A percentile compares a stretch with the other conserved stretches of the same genome.
These are phyloP conservation scores for Aricia agestis DNA, from an alignment of 1,140 invertebrate genomes.

Conservation along the genomic window DNA sequence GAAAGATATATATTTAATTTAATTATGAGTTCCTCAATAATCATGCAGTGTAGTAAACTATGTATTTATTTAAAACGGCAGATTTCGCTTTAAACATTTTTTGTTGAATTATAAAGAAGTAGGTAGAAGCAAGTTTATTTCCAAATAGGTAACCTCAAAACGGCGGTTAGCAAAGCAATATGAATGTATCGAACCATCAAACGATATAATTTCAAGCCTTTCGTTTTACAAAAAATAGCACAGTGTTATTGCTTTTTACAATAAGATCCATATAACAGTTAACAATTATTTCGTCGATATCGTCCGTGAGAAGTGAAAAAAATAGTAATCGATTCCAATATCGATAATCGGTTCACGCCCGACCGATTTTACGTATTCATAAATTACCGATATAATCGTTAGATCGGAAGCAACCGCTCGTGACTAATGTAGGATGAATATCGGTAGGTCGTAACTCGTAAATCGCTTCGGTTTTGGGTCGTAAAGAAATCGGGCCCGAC, in stretches of 20 bases:
- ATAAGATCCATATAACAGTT: constrained; percentile 9
- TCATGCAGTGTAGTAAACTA: too few relatives aligned
- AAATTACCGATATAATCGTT: constrained; percentile 44
- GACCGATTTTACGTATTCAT: constrained; percentile 38
- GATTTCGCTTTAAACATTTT: too few relatives aligned
- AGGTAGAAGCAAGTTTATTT: neutral
- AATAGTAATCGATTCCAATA: constrained; percentile 37
- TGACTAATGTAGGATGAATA: constrained; percentile 43
- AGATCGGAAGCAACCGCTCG: constrained; percentile 36
- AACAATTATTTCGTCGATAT: neutral
- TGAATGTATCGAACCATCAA: neutral
- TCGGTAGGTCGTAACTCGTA: constrained; percentile 37
- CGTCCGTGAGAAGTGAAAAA: constrained; percentile 22
- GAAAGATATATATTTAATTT: too few relatives aligned
- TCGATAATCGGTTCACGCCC: constrained; percentile 43
- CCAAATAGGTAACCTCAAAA: neutral
- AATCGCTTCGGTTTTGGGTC: constrained; percentile 57
- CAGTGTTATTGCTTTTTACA: constrained; percentile 4
- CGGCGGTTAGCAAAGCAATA: neutral
- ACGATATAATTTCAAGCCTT: neutral
- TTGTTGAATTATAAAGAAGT: too few relatives aligned
- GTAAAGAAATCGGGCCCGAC: constrained; percentile 55
- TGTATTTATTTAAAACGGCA: too few relatives aligned
- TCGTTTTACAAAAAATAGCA: neutral
- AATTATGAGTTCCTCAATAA: too few relatives aligned